These are phyloP conservation scores for Criorhina ranunculi DNA, from an alignment of 2,888 invertebrate species.

Conservation along the genomic window DNA sequence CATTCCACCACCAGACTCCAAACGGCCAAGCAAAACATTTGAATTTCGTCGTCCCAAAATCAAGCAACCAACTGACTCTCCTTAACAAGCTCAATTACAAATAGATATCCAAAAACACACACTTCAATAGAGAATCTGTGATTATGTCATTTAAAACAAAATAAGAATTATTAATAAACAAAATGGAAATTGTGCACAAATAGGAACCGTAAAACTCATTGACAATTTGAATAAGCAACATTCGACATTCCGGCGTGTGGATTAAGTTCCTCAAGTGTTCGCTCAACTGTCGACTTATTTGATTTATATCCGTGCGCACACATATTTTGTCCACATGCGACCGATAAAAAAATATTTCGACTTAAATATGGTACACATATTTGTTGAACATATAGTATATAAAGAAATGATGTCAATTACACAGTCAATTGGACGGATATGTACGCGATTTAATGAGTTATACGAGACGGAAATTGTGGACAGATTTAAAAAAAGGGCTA, in stretches of 20 bases:
- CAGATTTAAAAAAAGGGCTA: slow-evolving; percentile 24
- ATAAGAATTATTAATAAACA: slow-evolving; percentile 1
- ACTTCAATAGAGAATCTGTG: slow-evolving; percentile 10
- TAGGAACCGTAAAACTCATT: slow-evolving; percentile 14
- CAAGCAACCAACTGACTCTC: slow-evolving; percentile 10
- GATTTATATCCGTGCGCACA: slow-evolving; percentile 16
- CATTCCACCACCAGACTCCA: slow-evolving; percentile 30
- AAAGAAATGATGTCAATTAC: slow-evolving; percentile 66
- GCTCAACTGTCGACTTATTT: slow-evolving; percentile 38
- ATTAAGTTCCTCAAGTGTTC: slow-evolving; percentile 32
- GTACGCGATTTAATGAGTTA: slow-evolving; percentile 17
- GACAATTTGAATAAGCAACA: slow-evolving; percentile 39
- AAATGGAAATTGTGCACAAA: neutral
- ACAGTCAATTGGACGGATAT: slow-evolving; percentile 50
- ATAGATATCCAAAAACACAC: slow-evolving; percentile 21
- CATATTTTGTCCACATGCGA: slow-evolving; percentile 4
- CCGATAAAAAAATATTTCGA: slow-evolving; percentile 19
- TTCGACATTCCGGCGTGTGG: slow-evolving; percentile 36
- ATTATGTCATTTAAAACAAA: slow-evolving; percentile 31
- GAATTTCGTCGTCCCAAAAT: slow-evolving; percentile 11
- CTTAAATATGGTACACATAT: slow-evolving; percentile 28
- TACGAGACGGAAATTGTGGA: slow-evolving; percentile 15
- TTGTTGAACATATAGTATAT: slow-evolving; percentile 9
- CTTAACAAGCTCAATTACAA: slow-evolving; percentile 51
- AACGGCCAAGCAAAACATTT: neutral